Percentiles rank a stretch among this genome's conserved stretches.
These are phyloP conservation scores for Hydrotaea diabolus DNA, from an alignment of 2,888 invertebrate genomes.

Conservation along the genomic window DNA sequence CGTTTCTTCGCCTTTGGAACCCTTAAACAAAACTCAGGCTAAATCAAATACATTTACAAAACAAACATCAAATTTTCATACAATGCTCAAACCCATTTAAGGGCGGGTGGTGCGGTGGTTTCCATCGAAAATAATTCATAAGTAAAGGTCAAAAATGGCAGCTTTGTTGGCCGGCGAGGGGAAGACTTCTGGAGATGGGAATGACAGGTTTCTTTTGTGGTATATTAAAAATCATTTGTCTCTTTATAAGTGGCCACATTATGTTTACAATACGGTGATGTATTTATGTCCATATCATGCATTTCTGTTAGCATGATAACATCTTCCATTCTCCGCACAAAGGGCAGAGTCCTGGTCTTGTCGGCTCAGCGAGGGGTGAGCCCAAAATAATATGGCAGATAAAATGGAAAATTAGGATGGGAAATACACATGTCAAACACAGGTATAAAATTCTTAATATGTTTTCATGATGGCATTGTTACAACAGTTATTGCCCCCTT, in stretches of 20 bases:
- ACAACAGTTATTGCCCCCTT: conserved; percentile 20
- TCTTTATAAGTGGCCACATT: conserved; percentile 43
- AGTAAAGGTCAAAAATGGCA: not conserved
- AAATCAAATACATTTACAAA: conserved; percentile 21
- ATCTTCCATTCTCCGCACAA: too few species aligned
- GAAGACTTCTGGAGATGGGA: not conserved
- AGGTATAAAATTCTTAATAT: conserved; percentile 75
- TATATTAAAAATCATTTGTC: conserved; percentile 52
- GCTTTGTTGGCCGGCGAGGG: not conserved
- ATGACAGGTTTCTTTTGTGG: conserved; percentile 27
- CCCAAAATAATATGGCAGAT: not conserved
- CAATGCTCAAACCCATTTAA: not conserved
- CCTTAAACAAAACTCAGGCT: not conserved
- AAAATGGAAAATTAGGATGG: not conserved
- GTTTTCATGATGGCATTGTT: conserved; percentile 58
- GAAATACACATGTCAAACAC: conserved; percentile 76
- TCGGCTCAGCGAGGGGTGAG: too few species aligned
- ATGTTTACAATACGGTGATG: too few species aligned
- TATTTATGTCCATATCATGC: conserved; percentile 14
- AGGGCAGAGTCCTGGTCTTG: not conserved
- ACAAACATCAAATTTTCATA: conserved; percentile 14
- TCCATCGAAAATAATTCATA: too few species aligned
- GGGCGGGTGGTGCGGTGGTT: too few species aligned
- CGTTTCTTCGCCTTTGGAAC: too few species aligned
- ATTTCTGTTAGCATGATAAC: too few species aligned